Evolutionary conservation across 2,888 invertebrate genomes (phyloP).

Genomic region (Ochropacha duplaris): DNA sequence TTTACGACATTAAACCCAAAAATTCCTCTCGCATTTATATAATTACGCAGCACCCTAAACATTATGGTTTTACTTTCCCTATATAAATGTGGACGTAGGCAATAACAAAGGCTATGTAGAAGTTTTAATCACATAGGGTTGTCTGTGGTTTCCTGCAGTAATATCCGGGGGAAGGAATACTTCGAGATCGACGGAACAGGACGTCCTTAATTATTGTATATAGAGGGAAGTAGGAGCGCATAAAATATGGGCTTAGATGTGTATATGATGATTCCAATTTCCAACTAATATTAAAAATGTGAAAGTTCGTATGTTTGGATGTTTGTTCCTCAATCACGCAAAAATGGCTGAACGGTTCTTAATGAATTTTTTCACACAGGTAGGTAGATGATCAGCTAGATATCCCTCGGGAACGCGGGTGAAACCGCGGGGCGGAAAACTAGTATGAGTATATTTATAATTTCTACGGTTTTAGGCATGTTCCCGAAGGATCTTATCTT

Average conservation of each 20-base stretch:
- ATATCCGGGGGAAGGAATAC: conserved; percentile 10
- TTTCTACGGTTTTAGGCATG: no score
- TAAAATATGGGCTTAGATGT: background rate
- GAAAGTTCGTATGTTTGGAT: no score
- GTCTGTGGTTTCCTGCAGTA: conserved; percentile 11
- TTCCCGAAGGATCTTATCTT: no score
- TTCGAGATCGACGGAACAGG: conserved; percentile 9
- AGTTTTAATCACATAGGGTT: conserved; percentile 10
- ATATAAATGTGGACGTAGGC: background rate
- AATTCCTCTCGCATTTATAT: background rate
- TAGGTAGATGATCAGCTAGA: no score
- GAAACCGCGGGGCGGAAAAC: no score
- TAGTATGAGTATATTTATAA: no score
- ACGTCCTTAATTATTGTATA: conserved; percentile 15
- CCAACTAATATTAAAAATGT: no score
- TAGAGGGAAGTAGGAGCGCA: background rate
- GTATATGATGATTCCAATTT: background rate
- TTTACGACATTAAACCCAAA: background rate
- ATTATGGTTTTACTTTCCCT: background rate
- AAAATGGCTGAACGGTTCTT: background rate
- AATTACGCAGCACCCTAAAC: background rate
- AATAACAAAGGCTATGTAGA: conserved; percentile 1
- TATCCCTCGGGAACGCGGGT: no score
- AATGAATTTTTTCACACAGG: no score
- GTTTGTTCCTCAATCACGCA: no score